Evolutionary conservation across 2,888 invertebrate species (phyloP).

Genomic region (Onthophagus sagittarius): DNA sequence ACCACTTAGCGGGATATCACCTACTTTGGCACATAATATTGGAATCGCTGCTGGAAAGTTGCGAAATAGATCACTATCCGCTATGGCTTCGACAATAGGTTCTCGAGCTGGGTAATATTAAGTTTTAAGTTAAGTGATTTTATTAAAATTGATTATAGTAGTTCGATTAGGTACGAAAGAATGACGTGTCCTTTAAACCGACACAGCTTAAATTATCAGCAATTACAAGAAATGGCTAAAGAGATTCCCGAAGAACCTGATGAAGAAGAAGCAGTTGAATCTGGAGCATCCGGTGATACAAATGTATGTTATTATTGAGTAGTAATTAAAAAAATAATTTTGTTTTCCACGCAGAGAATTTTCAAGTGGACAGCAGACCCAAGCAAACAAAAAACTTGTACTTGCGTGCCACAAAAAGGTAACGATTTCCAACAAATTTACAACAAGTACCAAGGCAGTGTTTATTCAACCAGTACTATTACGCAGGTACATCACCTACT

Average conservation of each 20-base stretch:
- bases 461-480: conserved; percentile 22
- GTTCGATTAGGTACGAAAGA: conserved; percentile 24
- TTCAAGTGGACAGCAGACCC: conserved; percentile 34
- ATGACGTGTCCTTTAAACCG: conserved; percentile 40
- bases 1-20: conserved; percentile 44
- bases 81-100: conserved; percentile 41
- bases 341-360: conserved; percentile 9
- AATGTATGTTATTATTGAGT: conserved; percentile 14
- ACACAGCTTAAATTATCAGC: conserved; percentile 41
- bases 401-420: conserved; percentile 39
- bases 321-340: neutral
- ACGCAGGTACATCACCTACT: conserved; percentile 14
- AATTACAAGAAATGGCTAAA: conserved; percentile 45
- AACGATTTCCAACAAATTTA: conserved; percentile 41
- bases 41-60: conserved; percentile 45
- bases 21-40: conserved; percentile 48
- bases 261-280: conserved; percentile 26
- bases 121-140: neutral
- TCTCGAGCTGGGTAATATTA: conserved; percentile 36
- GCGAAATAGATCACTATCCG: conserved; percentile 38
- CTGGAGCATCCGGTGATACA: conserved; percentile 23
- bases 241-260: conserved; percentile 41
- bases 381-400: conserved; percentile 37
- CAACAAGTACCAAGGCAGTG: conserved; percentile 27
- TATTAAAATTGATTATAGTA: neutral